Conservation (phyloP, 2,113 vertebrate species). For the Anguilla rostrata region DNA sequence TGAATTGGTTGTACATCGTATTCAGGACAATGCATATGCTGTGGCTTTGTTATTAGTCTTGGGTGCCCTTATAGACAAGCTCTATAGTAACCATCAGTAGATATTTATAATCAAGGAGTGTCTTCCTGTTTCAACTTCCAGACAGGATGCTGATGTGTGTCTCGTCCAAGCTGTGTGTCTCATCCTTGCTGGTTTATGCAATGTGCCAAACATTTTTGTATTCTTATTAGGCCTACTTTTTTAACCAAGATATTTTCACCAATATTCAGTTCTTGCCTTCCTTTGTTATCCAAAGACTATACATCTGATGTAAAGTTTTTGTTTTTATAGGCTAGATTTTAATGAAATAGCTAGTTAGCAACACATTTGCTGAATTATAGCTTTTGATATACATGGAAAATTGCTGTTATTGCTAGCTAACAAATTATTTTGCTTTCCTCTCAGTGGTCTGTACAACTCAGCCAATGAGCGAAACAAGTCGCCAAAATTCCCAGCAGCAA, state of each 20-base stretch:
- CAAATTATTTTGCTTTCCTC: constrained; percentile 25
- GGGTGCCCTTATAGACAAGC: neutral
- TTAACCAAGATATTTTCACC: neutral
- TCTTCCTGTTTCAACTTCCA: neutral
- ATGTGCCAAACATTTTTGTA: neutral
- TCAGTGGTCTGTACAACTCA: constrained; percentile 80
- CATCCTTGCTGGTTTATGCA: neutral
- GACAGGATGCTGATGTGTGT: neutral
- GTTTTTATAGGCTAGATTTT: neutral
- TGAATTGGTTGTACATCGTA: neutral
- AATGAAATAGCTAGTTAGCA: neutral
- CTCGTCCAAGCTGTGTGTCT: neutral
- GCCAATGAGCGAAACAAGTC: constrained; percentile 77
- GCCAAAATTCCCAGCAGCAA: constrained; percentile 77
- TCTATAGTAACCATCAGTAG: neutral
- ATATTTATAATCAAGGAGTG: neutral
- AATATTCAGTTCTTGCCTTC: neutral
- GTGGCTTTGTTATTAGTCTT: neutral
- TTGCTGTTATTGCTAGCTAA: neutral
- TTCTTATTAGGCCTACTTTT: neutral
- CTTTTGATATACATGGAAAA: neutral
- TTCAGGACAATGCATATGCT: neutral
- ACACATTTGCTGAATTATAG: neutral
- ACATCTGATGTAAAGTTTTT: neutral
- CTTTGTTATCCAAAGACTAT: neutral